Percentiles rank a stretch among this genome's conserved stretches.
Conservation (phyloP, 2,797 vertebrate species). For the Chiropotes sagulatus region DNA sequence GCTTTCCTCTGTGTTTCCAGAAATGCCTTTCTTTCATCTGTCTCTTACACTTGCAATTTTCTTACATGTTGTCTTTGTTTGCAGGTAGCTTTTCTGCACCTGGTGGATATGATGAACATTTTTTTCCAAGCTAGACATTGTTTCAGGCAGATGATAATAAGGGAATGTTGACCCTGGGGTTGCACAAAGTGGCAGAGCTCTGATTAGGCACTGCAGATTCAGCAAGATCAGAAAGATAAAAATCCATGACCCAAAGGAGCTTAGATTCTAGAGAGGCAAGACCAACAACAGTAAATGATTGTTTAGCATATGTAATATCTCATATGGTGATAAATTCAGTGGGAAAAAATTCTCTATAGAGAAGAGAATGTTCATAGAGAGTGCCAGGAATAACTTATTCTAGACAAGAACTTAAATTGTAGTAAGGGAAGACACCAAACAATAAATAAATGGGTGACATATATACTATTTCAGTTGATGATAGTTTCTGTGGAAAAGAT, state of each 20-base stretch:
- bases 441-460: not conserved
- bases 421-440: not conserved
- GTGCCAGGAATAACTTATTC: not conserved
- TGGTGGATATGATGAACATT: not conserved
- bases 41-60: not conserved
- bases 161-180: not conserved
- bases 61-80: not conserved
- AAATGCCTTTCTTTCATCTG: not conserved
- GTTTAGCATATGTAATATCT: not conserved
- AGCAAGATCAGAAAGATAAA: not conserved
- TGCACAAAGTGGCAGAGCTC: not conserved
- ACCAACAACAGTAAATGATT: not conserved
- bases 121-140: not conserved
- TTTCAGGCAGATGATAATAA: not conserved
- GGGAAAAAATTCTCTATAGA: not conserved
- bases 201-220: not conserved
- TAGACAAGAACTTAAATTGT: not conserved
- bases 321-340: not conserved
- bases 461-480: not conserved
- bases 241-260: not conserved
- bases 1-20: not conserved
- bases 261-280: not conserved
- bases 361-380: not conserved
- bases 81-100: not conserved
- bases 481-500: not conserved